These are phyloP conservation scores for Liasis olivaceus DNA, from an alignment of 2,797 vertebrate genomes.

Conservation along the genomic window DNA sequence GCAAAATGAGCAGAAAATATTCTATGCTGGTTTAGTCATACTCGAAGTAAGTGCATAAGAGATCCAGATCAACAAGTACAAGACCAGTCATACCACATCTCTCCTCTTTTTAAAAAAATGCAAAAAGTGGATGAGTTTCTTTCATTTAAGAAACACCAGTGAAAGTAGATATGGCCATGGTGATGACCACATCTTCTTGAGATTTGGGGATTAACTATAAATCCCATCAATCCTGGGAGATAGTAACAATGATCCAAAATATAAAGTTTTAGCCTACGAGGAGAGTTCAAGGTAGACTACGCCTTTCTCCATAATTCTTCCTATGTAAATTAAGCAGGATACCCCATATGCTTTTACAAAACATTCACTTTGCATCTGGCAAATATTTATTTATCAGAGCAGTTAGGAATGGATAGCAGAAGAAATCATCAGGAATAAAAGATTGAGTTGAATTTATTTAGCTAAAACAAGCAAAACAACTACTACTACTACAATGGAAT, in stretches of 20 bases:
- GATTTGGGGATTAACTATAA: background rate
- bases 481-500: background rate
- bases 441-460: background rate
- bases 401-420: background rate
- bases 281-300: background rate
- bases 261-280: background rate
- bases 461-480: background rate
- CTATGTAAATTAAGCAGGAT: background rate
- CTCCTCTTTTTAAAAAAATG: background rate
- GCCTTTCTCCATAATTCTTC: background rate
- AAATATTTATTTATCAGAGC: background rate
- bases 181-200: background rate
- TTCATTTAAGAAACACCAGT: background rate
- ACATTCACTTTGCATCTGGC: background rate
- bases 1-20: background rate
- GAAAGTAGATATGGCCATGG: background rate
- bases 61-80: background rate
- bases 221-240: background rate
- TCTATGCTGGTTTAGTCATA: background rate
- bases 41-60: background rate
- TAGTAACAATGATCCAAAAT: background rate
- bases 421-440: background rate
- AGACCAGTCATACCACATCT: background rate
- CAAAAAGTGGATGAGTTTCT: background rate
- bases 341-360: background rate